These are phyloP conservation scores for Cassiopea andromeda DNA, from an alignment of 30 jellyfish, hydroid and myxozoan genomes.

Conservation along the genomic window DNA sequence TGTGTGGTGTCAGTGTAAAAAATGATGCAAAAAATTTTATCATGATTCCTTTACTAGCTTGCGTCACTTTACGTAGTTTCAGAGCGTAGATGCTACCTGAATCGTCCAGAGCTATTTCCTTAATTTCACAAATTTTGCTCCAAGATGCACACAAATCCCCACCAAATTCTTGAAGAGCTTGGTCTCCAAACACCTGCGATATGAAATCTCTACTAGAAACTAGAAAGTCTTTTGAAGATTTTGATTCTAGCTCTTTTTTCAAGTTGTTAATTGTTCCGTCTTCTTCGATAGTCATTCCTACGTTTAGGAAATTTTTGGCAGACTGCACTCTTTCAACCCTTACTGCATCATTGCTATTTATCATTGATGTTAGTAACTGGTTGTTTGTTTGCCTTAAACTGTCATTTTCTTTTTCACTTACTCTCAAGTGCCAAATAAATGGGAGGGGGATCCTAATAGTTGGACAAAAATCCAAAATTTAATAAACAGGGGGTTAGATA, in stretches of 20 bases:
- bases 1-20: too few relatives aligned
- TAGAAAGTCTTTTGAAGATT: constrained; percentile 40
- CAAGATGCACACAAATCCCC: constrained; percentile 45
- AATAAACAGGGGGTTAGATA: too few relatives aligned
- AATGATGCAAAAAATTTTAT: constrained; percentile 14
- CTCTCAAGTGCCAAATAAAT: too few relatives aligned
- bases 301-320: constrained; percentile 37
- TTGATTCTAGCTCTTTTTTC: constrained; percentile 27
- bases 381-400: constrained; percentile 30
- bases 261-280: constrained; percentile 51
- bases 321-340: constrained; percentile 64
- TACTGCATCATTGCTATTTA: constrained; percentile 53
- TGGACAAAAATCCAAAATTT: too few relatives aligned
- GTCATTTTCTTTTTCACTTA: not conserved
- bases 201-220: too few relatives aligned
- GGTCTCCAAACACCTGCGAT: constrained; percentile 21
- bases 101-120: constrained; percentile 14
- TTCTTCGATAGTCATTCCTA: constrained; percentile 55
- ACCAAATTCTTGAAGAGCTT: constrained; percentile 23
- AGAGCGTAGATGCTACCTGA: too few relatives aligned
- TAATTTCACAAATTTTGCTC: constrained; percentile 34
- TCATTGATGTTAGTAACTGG: constrained; percentile 43
- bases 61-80: too few relatives aligned
- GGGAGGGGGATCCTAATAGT: too few relatives aligned
- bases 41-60: too few relatives aligned